A percentile compares a stretch with the other conserved stretches of the same genome.
phyloP scores from a whole-genome alignment of 2,888 invertebrate species.

The Drosophila barbarae region DNA sequence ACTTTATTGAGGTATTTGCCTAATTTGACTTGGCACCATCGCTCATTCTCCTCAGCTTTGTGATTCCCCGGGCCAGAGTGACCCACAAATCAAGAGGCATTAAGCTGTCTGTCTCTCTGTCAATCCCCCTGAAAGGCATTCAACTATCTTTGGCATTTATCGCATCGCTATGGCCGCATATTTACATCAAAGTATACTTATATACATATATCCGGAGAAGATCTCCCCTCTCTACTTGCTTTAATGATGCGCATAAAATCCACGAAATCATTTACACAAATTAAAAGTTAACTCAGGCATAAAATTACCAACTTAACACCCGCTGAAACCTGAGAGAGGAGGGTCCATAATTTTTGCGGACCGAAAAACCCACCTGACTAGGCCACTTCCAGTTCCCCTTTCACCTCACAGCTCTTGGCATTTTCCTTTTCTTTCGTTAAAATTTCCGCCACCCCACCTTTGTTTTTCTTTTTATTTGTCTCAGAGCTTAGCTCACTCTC shows the following conservation, averaged over 20 bases:
- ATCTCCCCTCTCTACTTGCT: constrained; percentile 33
- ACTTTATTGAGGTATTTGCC: constrained; percentile 39
- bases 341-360: constrained; percentile 8
- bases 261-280: constrained; percentile 73
- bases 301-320: constrained; percentile 78
- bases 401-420: not conserved
- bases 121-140: constrained; percentile 35
- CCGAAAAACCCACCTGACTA: constrained; percentile 34
- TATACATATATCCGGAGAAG: constrained; percentile 12
- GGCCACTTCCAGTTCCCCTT: constrained; percentile 19
- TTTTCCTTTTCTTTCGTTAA: constrained; percentile 69
- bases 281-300: constrained; percentile 75
- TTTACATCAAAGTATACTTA: constrained; percentile 45
- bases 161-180: constrained; percentile 19
- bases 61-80: constrained; percentile 23
- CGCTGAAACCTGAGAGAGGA: constrained; percentile 41
- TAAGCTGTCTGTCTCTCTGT: constrained; percentile 47
- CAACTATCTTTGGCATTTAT: constrained; percentile 36
- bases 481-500: constrained; percentile 15
- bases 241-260: constrained; percentile 71
- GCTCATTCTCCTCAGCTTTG: constrained; percentile 1
- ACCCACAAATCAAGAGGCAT: constrained; percentile 70
- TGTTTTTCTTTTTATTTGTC: constrained; percentile 17
- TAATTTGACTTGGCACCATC: constrained; percentile 33
- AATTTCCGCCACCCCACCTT: constrained; percentile 44